Evolutionary conservation across 2,797 vertebrate species (phyloP), one percentile per base, ranked within the genome.

Genomic region (Mormyrus hasselquistii): DNA sequence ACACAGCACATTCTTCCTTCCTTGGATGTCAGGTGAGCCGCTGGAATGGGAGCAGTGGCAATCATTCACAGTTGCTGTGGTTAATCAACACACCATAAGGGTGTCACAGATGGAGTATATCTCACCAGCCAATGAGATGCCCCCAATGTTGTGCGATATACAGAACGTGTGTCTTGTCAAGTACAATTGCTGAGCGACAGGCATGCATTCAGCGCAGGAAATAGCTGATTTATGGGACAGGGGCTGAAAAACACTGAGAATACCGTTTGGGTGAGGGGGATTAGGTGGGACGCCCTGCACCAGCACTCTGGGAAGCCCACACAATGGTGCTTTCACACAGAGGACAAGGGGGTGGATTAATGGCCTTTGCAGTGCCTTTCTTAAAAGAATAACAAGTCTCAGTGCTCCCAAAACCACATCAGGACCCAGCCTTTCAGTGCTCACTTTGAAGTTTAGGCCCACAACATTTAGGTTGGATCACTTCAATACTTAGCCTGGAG

Each of bases 341-440:
- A 94, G 94, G 92, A 95, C 94, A 91, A 65, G 92, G 92, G 92
- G 92, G 89, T 90, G 92, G 93, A 94, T 94, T 92, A 93, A 92
- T 94, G 90, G 92, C 92, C 91, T 88, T 94, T 91, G 91, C 93
- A 93, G 93, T 94, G 93, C 93, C 93, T 91, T 86, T 91, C 90
- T 90, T 92, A 92, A 93, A 94, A 94, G 93, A 94, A 95, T 92
- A 95, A 95, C 94, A 95, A 92, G 94, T 93, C 92, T 93, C 92
- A 89, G 92, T 90, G 92, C 94, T 91, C 92, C 88, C 90, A 91
- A 90, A 95, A 94, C 95, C 95, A 96, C 96, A 95, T 95, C 93
- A 96, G 95, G 91, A 92, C 88, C 87, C 73, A 50, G 83, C 90
- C 92, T 92, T 89, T 91, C 83, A 88, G 90, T 88, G 91, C 86